A percentile compares a stretch with the other conserved stretches of the same genome.
Evolutionary conservation across 1,140 invertebrate species (phyloP).

Genomic region (Pentalonia nigronervosa): DNA sequence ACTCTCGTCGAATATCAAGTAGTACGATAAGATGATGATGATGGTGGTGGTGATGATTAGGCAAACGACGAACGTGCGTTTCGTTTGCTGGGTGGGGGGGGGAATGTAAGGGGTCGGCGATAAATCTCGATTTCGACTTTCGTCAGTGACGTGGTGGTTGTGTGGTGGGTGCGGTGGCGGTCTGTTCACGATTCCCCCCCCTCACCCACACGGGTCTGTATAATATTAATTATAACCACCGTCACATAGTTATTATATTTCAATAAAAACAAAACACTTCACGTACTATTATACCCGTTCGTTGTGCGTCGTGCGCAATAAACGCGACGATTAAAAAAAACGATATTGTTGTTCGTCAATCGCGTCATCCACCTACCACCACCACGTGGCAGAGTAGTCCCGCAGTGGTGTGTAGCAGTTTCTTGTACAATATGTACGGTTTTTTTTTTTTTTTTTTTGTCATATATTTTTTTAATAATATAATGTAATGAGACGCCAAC

Average conservation of each 20-base stretch:
- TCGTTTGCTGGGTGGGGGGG: not conserved
- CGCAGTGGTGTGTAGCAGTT: not conserved
- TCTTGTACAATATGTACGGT: not conserved
- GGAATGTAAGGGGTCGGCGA: not conserved
- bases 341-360: not conserved
- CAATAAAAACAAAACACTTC: not conserved
- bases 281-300: not conserved
- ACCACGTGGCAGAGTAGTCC: not conserved
- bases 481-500: too few species aligned
- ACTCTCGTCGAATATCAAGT: not conserved
- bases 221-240: too few species aligned
- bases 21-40: not conserved
- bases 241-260: not conserved
- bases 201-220: too few species aligned
- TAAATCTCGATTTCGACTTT: not conserved
- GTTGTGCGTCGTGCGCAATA: not conserved
- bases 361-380: not conserved
- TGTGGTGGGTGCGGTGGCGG: not conserved
- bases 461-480: too few species aligned
- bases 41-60: not conserved
- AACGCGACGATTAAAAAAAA: not conserved
- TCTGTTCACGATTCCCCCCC: not conserved
- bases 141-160: not conserved
- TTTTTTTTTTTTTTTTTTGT: not conserved
- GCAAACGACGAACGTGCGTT: not conserved